These are phyloP conservation scores for Apis florea DNA, from an alignment of 1,140 invertebrate genomes.

Conservation along the genomic window DNA sequence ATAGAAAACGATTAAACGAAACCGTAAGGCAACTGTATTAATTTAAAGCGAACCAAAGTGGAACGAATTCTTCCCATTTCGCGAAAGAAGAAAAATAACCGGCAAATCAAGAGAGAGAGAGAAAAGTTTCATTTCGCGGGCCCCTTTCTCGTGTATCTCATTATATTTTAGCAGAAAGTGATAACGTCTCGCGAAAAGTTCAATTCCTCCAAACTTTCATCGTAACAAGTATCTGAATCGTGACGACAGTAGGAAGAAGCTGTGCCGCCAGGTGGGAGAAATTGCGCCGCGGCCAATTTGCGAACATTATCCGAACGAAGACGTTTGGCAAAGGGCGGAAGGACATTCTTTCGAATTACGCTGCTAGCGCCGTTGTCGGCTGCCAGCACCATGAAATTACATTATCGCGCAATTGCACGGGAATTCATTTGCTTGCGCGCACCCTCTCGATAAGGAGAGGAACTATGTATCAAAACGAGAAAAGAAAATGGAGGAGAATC, in stretches of 20 bases:
- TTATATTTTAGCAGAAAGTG: neutral
- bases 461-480: neutral
- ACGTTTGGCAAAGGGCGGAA: constrained; percentile 57
- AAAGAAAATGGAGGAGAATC: neutral
- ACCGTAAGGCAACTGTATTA: too few species aligned
- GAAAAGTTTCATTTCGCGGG: neutral
- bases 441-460: neutral
- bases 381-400: constrained; percentile 64
- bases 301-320: constrained; percentile 66
- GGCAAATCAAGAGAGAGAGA: neutral
- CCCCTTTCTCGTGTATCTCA: neutral
- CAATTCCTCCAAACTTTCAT: constrained; percentile 25
- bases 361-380: constrained; percentile 55
- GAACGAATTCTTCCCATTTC: neutral
- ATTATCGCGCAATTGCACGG: constrained; percentile 60
- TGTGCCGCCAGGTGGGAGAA: constrained; percentile 55
- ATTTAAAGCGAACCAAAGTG: neutral
- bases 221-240: constrained; percentile 54
- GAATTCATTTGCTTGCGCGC: constrained; percentile 30
- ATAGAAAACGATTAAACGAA: too few species aligned
- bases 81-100: neutral
- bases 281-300: constrained; percentile 60
- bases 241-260: constrained; percentile 18
- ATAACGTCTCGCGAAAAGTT: constrained; percentile 5
- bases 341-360: constrained; percentile 70